These are phyloP conservation scores for Apodemia mormo DNA, from an alignment of 2,888 invertebrate genomes.

Conservation along the genomic window DNA sequence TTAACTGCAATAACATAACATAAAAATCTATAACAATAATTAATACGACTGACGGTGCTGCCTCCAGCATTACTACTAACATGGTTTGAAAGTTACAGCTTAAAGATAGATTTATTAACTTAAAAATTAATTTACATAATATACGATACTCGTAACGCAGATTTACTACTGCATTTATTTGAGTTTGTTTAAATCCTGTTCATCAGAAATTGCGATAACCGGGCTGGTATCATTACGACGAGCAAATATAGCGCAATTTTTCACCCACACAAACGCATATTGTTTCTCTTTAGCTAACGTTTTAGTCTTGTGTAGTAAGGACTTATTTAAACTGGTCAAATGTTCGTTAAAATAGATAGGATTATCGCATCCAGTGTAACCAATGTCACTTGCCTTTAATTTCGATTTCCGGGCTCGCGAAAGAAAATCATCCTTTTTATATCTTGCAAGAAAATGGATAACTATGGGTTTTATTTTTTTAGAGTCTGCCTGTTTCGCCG, in stretches of 20 bases:
- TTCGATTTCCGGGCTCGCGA: slow-evolving; percentile 17
- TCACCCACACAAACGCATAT: background rate
- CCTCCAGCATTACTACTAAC: background rate
- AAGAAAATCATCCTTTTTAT: slow-evolving; percentile 28
- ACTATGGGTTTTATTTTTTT: slow-evolving; percentile 25
- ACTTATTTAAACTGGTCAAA: background rate
- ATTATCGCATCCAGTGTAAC: background rate
- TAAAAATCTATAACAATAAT: background rate
- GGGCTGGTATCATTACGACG: background rate
- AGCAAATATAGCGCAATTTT: background rate
- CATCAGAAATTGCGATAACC: background rate
- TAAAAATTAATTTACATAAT: background rate
- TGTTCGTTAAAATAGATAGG: background rate
- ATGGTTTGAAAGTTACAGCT: background rate
- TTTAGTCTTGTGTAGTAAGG: background rate
- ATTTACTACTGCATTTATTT: background rate
- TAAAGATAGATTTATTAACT: background rate
- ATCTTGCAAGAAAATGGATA: slow-evolving; percentile 26
- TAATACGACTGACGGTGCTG: background rate
- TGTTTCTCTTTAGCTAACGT: background rate
- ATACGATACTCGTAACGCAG: background rate
- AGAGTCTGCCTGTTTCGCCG: slow-evolving; percentile 14
- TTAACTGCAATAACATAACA: background rate
- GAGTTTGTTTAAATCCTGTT: background rate
- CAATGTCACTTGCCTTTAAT: slow-evolving; percentile 16